Evolutionary conservation across 2,888 invertebrate species (phyloP).

Genomic region (Andricus quercusramuli): DNA sequence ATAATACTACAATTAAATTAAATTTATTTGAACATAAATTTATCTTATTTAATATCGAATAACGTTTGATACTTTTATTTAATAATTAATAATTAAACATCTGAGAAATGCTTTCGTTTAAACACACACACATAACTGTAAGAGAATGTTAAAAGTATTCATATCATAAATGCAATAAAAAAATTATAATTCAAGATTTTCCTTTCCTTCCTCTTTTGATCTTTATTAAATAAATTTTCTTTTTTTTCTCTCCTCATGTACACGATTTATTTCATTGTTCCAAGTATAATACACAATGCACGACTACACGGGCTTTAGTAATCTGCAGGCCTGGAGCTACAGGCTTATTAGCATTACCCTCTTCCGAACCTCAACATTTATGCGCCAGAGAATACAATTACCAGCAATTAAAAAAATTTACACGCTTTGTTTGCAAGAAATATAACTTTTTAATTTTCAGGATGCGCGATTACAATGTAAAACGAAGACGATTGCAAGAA

Average conservation of each 20-base stretch:
- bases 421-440: constrained; percentile 26
- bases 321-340: constrained; percentile 3
- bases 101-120: too few species aligned
- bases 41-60: too few species aligned
- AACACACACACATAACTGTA: too few species aligned
- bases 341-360: constrained; percentile 16
- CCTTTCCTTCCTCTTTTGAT: too few species aligned
- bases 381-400: constrained; percentile 31
- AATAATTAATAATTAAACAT: too few species aligned
- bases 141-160: too few species aligned
- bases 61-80: too few species aligned
- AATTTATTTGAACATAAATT: too few species aligned
- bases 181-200: too few species aligned
- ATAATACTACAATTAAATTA: too few species aligned
- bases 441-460: constrained; percentile 22
- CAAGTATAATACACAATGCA: neutral
- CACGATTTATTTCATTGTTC: neutral
- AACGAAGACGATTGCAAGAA: neutral
- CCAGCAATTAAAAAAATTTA: constrained; percentile 34
- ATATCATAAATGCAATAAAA: too few species aligned
- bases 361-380: neutral
- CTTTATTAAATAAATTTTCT: too few species aligned
- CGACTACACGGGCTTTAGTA: constrained; percentile 6
- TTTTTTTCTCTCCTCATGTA: neutral
- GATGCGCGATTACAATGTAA: constrained; percentile 11